Base-by-base conservation (phyloP, 1,140 invertebrate genomes). In the Cylas formicarius region DNA sequence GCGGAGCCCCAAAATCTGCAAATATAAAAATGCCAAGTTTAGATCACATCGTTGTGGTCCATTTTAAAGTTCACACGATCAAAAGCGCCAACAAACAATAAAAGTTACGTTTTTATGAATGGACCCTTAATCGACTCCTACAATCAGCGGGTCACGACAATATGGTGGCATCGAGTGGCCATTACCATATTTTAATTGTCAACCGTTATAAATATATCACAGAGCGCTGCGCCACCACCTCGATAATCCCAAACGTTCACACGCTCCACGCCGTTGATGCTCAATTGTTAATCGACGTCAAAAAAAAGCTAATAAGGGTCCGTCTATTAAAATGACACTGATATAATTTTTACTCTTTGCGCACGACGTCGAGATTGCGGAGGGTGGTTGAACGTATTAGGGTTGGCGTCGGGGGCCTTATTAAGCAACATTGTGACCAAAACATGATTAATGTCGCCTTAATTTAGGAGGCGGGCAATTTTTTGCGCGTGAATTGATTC, bases 241-340 rank as follows among this genome's bases (percentile, higher is more conserved):
- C 48, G 45, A 54, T 47, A 48, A 49, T 41, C 28, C 13, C 34
- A 11, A 23, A 29, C 35, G 45, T 59, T 59, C 57, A 59, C 57
- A 59, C 57, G 57, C 52, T 58, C 50, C 42, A 37, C 35, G 36
- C 35, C 46, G 34, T 40, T 43, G 49, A 54, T 48, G 28, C 28
- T 49, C 54, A 45, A 58, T 54, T 58, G 56, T 54, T 45, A 45
- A 46, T 51, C 43, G 35, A 36, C 36, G 24, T 44, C 34, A 37
- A 48, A 50, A 59, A 56, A 57, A 52, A 52, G 33, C 50, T 59
- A 59, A 59, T 59, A 55, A 57, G 55, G 48, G 48, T 52, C 51
- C 44, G 50, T 59, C 55, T 53, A 53, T 58, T 56, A 50, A 58
- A 57, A 49, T 56, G 52, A 56, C 53, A 54, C 57, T 48, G 52